Evolutionary conservation across 2,113 vertebrate species (phyloP).

Genomic region (Chaetops frenatus): DNA sequence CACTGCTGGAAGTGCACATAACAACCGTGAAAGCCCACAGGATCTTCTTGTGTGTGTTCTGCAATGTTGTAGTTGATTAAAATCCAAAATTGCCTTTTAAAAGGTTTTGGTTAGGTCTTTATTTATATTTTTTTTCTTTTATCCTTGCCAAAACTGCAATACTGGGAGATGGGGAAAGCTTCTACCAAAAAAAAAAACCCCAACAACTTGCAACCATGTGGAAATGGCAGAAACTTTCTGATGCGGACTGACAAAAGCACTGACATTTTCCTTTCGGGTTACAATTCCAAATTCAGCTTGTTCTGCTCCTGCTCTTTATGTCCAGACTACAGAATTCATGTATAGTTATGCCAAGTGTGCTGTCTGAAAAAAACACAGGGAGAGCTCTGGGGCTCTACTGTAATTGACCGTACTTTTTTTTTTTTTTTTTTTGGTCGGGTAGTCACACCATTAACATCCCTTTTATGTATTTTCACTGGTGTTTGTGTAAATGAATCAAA

Average conservation of each 20-base stretch:
- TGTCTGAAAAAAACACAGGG: background rate
- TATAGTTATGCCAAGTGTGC: background rate
- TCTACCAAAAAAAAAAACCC: background rate
- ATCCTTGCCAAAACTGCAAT: background rate
- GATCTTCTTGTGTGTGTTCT: background rate
- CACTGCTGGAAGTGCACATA: background rate
- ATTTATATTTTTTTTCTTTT: background rate
- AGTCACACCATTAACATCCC: background rate
- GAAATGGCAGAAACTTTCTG: background rate
- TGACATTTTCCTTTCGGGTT: background rate
- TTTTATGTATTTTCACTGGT: background rate
- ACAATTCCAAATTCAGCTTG: background rate
- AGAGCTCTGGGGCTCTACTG: background rate
- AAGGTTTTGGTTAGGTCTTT: background rate
- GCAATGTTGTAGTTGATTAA: background rate
- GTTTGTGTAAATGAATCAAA: background rate
- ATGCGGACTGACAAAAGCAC: background rate
- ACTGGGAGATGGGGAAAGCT: background rate
- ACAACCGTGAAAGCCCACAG: rapidly evolving
- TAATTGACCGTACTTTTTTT: background rate
- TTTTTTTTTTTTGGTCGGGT: rapidly evolving
- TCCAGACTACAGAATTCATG: background rate
- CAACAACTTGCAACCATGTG: background rate
- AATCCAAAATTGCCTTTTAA: background rate
- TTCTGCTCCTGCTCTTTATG: background rate